Evolutionary conservation across 35 echinoderm and acorn worm species (phyloP).

Genomic region (Ptychodera flava): DNA sequence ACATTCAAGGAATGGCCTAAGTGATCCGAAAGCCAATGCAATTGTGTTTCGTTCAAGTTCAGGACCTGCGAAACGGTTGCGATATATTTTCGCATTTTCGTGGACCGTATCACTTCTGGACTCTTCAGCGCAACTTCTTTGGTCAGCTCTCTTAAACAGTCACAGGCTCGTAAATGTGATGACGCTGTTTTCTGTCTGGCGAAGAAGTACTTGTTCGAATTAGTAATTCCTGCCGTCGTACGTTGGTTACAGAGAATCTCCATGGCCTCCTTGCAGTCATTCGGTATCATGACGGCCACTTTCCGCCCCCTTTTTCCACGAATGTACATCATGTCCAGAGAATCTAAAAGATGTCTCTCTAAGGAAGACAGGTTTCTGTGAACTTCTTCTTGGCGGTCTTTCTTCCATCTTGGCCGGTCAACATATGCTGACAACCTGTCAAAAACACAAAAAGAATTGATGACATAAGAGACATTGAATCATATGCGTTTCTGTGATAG

Average conservation of each 20-base stretch:
- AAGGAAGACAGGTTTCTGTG: background rate
- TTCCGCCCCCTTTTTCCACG: background rate
- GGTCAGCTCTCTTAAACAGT: background rate
- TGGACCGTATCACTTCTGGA: background rate
- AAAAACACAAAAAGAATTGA: background rate
- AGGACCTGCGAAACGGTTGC: too few relatives aligned
- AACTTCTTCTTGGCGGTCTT: background rate
- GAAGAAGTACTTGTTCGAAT: background rate
- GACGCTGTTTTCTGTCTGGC: background rate
- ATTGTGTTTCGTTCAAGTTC: conserved; percentile 24
- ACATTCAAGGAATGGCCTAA: conserved; percentile 40
- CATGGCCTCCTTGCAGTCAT: background rate
- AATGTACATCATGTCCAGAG: background rate
- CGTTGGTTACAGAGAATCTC: background rate
- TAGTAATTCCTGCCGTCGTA: background rate
- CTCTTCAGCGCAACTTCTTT: background rate
- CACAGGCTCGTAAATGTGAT: background rate
- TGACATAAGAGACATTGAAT: background rate
- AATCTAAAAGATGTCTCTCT: background rate
- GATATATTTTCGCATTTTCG: conserved; percentile 19
- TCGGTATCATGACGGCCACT: background rate
- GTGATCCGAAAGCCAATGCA: conserved; percentile 41
- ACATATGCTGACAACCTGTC: background rate
- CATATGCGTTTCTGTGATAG: too few relatives aligned
- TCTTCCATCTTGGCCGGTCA: background rate